Conservation (phyloP, 2,113 vertebrate species). For the Phrynosoma platyrhinos region DNA sequence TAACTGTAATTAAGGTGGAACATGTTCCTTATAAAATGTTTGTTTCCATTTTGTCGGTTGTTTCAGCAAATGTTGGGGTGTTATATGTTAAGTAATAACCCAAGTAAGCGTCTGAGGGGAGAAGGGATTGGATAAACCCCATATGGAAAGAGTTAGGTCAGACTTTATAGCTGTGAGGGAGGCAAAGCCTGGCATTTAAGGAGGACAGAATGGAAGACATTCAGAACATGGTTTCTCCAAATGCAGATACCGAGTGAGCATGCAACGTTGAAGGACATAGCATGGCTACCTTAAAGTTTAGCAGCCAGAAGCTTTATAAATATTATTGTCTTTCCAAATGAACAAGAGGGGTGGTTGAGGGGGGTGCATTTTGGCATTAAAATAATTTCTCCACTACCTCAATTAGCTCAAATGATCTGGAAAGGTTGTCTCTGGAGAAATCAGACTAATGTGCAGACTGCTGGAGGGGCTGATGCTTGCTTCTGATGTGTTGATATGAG, state of each 20-base stretch:
- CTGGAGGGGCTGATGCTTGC: conserved; percentile 56
- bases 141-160: conserved; percentile 15
- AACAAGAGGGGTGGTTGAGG: conserved; percentile 34
- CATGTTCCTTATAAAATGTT: conserved; percentile 49
- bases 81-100: conserved; percentile 44
- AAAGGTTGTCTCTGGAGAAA: conserved; percentile 81
- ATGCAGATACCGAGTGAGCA: not conserved
- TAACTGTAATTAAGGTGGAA: conserved; percentile 57
- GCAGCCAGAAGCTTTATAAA: conserved; percentile 57
- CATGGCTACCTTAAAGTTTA: conserved; percentile 45
- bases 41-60: conserved; percentile 55
- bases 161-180: not conserved
- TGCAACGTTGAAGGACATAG: not conserved
- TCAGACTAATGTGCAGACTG: conserved; percentile 68
- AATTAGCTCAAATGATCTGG: conserved; percentile 83
- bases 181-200: accelerated
- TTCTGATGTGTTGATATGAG: conserved; percentile 81
- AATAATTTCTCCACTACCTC: conserved; percentile 84
- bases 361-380: conserved; percentile 75
- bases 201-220: conserved; percentile 6
- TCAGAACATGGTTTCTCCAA: not conserved
- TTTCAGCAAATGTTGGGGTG: conserved; percentile 49
- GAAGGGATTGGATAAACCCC: not conserved
- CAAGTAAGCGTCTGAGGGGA: conserved; percentile 27
- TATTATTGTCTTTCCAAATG: conserved; percentile 73